These are phyloP conservation scores for Gasterosteus nipponicus DNA, from an alignment of 2,113 vertebrate genomes.

Conservation along the genomic window DNA sequence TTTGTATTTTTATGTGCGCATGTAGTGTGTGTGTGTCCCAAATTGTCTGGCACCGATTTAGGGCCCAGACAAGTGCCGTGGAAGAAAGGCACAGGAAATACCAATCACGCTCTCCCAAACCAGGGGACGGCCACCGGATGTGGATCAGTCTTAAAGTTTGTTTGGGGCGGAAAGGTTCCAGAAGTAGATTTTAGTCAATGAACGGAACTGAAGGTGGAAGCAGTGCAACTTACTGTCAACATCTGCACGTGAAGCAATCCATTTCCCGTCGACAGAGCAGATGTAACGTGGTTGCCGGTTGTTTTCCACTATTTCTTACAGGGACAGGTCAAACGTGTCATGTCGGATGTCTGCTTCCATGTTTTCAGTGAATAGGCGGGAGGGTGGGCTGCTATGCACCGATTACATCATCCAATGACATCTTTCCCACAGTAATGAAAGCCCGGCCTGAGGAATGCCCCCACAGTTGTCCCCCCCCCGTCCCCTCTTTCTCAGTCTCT, in stretches of 20 bases:
- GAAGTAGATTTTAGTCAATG: neutral
- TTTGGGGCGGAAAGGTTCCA: neutral
- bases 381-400: slow-evolving; percentile 10
- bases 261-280: slow-evolving; percentile 57
- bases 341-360: slow-evolving; percentile 44
- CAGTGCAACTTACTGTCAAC: slow-evolving; percentile 49
- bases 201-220: slow-evolving; percentile 16
- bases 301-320: slow-evolving; percentile 40
- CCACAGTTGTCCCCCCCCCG: slow-evolving; percentile 19
- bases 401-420: slow-evolving; percentile 71
- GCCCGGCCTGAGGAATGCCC: slow-evolving; percentile 68
- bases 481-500: neutral
- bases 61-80: slow-evolving; percentile 22
- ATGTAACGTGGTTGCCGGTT: slow-evolving; percentile 17
- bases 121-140: slow-evolving; percentile 21
- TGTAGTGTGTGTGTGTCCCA: slow-evolving; percentile 37
- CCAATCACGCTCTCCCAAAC: slow-evolving; percentile 49
- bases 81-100: slow-evolving; percentile 62
- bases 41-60: slow-evolving; percentile 58
- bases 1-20: slow-evolving; percentile 49
- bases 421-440: slow-evolving; percentile 68
- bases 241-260: neutral
- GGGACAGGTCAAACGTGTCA: slow-evolving; percentile 36
- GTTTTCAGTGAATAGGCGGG: slow-evolving; percentile 6
- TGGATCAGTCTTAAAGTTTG: slow-evolving; percentile 4